phyloP scores from a whole-genome alignment of 2,888 invertebrate species.

The Brachyopa scutellaris region DNA sequence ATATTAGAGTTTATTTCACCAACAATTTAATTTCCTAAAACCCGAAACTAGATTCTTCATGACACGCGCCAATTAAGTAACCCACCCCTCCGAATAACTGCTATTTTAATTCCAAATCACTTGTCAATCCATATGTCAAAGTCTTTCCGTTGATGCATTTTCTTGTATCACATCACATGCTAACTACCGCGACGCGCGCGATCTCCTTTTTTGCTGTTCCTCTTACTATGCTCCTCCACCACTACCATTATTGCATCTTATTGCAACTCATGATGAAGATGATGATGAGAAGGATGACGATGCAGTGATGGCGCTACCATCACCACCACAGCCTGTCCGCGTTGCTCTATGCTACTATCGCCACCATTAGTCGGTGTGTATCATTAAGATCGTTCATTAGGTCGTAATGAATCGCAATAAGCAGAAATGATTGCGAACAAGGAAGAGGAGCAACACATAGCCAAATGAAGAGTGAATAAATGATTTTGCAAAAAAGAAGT shows the following conservation, averaged over 20 bases:
- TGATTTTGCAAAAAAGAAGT: conserved; percentile 20
- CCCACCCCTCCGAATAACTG: no score
- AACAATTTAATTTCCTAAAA: no score
- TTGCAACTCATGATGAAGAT: conserved; percentile 12
- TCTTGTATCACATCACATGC: conserved; percentile 29
- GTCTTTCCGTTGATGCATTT: conserved; percentile 19
- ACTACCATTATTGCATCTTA: conserved; percentile 37
- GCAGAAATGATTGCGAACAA: conserved; percentile 58
- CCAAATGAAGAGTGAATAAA: conserved; percentile 50
- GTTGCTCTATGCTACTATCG: conserved; percentile 23
- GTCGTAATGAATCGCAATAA: conserved; percentile 68
- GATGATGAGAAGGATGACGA: conserved; percentile 19
- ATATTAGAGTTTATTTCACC: no score
- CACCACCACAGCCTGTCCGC: background rate
- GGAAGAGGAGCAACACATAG: conserved; percentile 38
- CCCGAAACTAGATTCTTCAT: no score
- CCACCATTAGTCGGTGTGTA: conserved; percentile 54
- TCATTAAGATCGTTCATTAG: conserved; percentile 71
- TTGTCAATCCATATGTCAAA: conserved; percentile 28
- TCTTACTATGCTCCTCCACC: background rate
- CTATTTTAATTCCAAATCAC: no score
- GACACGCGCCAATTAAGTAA: no score
- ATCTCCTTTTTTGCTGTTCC: conserved; percentile 18
- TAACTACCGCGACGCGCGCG: conserved; percentile 30
- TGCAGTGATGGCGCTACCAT: conserved; percentile 47